Evolutionary conservation across 2,797 vertebrate genomes (phyloP), one percentile per base, ranked within the genome.

Genomic region (Platyrinchus mystaceus): DNA sequence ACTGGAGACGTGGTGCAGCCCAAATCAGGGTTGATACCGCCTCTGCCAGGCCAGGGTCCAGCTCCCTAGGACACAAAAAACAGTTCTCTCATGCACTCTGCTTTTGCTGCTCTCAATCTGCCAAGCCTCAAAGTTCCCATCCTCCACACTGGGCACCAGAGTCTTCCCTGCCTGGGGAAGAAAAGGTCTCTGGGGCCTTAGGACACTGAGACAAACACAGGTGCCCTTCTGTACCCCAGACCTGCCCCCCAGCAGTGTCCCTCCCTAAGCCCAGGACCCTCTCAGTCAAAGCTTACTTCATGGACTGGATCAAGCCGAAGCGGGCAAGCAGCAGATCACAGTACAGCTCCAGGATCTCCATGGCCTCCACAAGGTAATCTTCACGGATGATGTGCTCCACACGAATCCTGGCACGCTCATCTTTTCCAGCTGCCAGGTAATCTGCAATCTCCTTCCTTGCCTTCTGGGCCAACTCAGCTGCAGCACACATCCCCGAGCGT

Each of bases 321-420:
- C 99, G 99, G 46, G 99, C 98, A 58, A 99, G 97, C 69, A 99
- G 98, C 86, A 99, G 97, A 93, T 99, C 99, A 66, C 99, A 99
- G 97, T 99, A 99, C 46, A 99, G 97, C 97, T 99, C 99, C 95
- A 99, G 97, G 97, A 99, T 99, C 97, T 99, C 99, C 99, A 99
- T 99, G 94, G 99, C 99, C 94, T 99, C 99, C 95, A 99, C 99
- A n/a, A 99, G 96, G 93, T 99, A 99, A 98, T 99, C 99, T 93
- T 99, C 99, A 91, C 99, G 98, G 97, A 99, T 99, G 79, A 99
- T 99, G 97, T 99, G 99, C 92, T 99, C 99, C 95, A 99, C 99
- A 10, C 99, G 98, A 94, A 99, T 99, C 34, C 99, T 98, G 22
- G 99, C 99, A 73, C 99, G 98, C 90, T 99, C 99, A 98, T 99